phyloP scores from a whole-genome alignment of 2,888 invertebrate genomes.

The Ypsolopha sequella region DNA sequence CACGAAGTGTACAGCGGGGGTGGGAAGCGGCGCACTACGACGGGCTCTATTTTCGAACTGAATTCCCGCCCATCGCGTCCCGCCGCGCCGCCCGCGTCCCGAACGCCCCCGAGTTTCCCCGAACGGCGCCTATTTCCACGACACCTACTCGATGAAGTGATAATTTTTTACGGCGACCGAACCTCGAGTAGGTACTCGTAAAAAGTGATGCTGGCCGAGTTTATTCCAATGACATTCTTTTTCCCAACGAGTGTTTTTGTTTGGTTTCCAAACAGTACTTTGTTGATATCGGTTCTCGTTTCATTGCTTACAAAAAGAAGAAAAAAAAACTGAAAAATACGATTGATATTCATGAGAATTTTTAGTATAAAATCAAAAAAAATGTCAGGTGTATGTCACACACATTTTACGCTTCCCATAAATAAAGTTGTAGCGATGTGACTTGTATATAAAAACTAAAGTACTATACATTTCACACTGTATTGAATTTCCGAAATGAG shows the following conservation, averaged over 20 bases:
- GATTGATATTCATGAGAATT: too few species aligned
- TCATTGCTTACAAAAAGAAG: background rate
- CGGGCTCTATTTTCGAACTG: conserved; percentile 23
- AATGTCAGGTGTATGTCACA: too few species aligned
- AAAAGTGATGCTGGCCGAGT: conserved; percentile 5
- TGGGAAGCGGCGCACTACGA: background rate
- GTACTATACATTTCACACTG: too few species aligned
- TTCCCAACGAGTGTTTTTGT: background rate
- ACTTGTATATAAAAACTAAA: too few species aligned
- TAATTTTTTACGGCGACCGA: conserved; percentile 64
- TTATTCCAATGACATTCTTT: conserved; percentile 1
- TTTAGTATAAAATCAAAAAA: too few species aligned
- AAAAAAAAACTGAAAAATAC: too few species aligned
- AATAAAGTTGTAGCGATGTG: too few species aligned
- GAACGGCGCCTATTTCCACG: conserved; percentile 39
- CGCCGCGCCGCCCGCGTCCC: conserved; percentile 30
- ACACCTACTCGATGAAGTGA: conserved; percentile 65
- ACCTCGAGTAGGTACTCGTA: conserved; percentile 30
- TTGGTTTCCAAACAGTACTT: background rate
- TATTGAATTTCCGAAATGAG: too few species aligned
- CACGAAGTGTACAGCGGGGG: background rate
- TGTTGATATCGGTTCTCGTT: background rate
- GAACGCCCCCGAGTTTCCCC: conserved; percentile 21
- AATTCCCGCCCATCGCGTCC: conserved; percentile 45
- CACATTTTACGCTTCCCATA: too few species aligned